These are phyloP conservation scores for Drosophila insularis DNA, from an alignment of 1,140 invertebrate species.

Conservation along the genomic window DNA sequence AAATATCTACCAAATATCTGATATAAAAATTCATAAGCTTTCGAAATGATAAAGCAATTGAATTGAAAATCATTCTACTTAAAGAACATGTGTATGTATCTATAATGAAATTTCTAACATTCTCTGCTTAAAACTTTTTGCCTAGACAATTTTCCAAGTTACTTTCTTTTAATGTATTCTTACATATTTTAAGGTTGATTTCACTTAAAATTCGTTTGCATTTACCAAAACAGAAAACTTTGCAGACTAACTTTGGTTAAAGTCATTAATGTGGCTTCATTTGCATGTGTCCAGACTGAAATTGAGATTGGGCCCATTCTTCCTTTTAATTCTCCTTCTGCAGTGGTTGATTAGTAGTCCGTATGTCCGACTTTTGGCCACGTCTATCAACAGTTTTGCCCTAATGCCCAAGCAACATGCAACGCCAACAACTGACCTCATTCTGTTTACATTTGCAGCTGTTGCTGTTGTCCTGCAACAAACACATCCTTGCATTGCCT, in stretches of 20 bases:
- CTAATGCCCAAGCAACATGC: constrained; percentile 75
- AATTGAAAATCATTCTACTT: too few relatives aligned
- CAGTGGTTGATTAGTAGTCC: constrained; percentile 72
- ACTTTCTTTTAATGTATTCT: background rate
- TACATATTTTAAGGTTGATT: background rate
- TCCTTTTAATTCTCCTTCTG: constrained; percentile 17
- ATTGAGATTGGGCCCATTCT: background rate
- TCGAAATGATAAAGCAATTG: too few relatives aligned
- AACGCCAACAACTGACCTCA: constrained; percentile 69
- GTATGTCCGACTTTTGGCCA: constrained; percentile 27
- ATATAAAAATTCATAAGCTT: too few relatives aligned
- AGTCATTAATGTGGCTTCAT: constrained; percentile 73
- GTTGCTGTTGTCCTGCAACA: constrained; percentile 43
- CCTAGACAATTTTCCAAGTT: too few relatives aligned
- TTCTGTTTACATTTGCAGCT: constrained; percentile 74
- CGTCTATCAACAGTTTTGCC: constrained; percentile 75
- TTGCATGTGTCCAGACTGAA: constrained; percentile 51
- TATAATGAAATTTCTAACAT: too few relatives aligned
- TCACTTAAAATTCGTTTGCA: constrained; percentile 11
- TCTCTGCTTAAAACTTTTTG: too few relatives aligned
- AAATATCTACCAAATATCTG: too few relatives aligned
- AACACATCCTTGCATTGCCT: background rate
- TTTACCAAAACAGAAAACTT: constrained; percentile 7
- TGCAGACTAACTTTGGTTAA: constrained; percentile 41
- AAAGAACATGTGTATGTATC: too few relatives aligned